Base-by-base conservation (phyloP, 2,888 invertebrate genomes). In the Agrotis puta region DNA sequence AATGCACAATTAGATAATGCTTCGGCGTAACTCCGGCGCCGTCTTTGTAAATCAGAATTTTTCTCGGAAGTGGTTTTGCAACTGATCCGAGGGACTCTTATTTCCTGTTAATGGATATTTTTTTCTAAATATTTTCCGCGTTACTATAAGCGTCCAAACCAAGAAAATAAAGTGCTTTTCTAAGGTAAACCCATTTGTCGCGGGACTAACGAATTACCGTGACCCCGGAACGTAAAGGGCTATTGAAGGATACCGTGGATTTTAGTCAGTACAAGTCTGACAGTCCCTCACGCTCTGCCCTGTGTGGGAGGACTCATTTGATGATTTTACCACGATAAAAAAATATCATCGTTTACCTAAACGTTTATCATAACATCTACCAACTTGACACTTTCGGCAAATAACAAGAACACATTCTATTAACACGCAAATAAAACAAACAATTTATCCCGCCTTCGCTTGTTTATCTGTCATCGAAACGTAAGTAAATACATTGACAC, bases 351-450 rank as follows among this genome's bases (percentile, higher is more conserved):
- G n/a, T n/a, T n/a, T n/a, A 39, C 39, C 39, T 39, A 11, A 39
- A 39, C 51, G 24, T 16, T 0, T 33, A 53, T 33, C 22, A 61
- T n/a, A 65, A 43, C 43, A 48, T 16, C 13, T n/a, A 14, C 0
- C 16, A 45, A 53, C 24, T 53, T n/a, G 16, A 61, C 61, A 63
- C 43, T 50, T 64, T 61, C 27, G 39, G 53, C 56, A 22, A 57
- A 48, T 76, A 78, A 76, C 64, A 74, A 64, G 77, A 75, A 66
- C 66, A 63, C 39, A 67, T 65, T 69, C 62, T 74, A 74, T 70
- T 77, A 79, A 66, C 77, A 76, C 65, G 75, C 76, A 56, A 76
- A 77, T 71, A 81, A 77, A 83, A 77, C 79, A 83, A 79, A 85
- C 83, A 84, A 77, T 82, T 83, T 81, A 83, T 75, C 71, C 43